Evolutionary conservation across 2,888 invertebrate species (phyloP).

Genomic region (Papilio protenor): DNA sequence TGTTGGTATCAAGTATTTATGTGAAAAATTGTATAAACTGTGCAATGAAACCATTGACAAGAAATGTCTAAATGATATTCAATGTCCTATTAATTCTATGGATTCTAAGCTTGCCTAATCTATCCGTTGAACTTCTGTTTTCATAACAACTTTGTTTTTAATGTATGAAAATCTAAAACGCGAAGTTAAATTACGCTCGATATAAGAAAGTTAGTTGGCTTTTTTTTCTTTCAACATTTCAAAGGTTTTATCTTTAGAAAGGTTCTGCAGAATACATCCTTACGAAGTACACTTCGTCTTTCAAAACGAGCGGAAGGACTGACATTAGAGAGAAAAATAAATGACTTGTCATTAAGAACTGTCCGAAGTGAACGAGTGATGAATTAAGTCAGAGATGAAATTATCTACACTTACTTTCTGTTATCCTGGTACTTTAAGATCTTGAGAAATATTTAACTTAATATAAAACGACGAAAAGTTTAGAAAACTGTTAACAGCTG

Average conservation of each 20-base stretch:
- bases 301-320: slow-evolving; percentile 6
- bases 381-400: slow-evolving; percentile 26
- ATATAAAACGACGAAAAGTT: no score
- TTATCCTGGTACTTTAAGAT: slow-evolving; percentile 1
- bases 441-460: background rate
- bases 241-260: slow-evolving; percentile 1
- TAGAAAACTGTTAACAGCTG: no score
- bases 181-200: background rate
- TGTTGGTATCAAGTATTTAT: background rate
- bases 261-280: background rate
- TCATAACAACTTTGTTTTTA: background rate
- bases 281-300: slow-evolving; percentile 10
- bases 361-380: slow-evolving; percentile 38
- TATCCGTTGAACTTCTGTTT: background rate
- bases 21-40: background rate
- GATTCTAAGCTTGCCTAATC: background rate
- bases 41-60: background rate
- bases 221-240: background rate
- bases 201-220: background rate
- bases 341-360: slow-evolving; percentile 36
- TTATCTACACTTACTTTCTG: slow-evolving; percentile 20
- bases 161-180: background rate
- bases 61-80: no score
- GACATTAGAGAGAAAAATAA: slow-evolving; percentile 37
- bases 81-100: no score